Evolutionary conservation across 2,113 vertebrate genomes (phyloP).

Genomic region (Anhinga anhinga): DNA sequence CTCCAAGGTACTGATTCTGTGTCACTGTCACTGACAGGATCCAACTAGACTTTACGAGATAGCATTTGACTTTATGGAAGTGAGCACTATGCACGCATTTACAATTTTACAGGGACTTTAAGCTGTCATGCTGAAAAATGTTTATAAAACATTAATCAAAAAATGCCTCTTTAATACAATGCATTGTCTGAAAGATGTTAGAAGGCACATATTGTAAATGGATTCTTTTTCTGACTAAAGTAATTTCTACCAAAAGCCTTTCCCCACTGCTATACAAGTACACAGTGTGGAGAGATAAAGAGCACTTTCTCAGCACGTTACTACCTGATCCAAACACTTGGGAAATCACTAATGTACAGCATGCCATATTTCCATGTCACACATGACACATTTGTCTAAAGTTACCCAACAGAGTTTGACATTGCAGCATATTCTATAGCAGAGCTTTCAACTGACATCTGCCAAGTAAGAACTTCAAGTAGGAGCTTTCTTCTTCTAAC

Average conservation of each 20-base stretch:
- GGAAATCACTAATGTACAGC: conserved; percentile 92
- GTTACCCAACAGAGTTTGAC: conserved; percentile 92
- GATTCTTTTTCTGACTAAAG: conserved; percentile 94
- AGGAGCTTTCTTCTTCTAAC: conserved; percentile 79
- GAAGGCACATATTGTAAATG: conserved; percentile 96
- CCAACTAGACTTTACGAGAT: conserved; percentile 79
- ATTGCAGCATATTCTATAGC: conserved; percentile 78
- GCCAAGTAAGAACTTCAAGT: conserved; percentile 78
- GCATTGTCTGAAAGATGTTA: conserved; percentile 93
- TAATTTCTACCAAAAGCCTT: conserved; percentile 86
- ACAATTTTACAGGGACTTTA: conserved; percentile 83
- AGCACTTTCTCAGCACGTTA: conserved; percentile 88
- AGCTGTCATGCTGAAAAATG: conserved; percentile 86
- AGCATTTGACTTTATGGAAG: conserved; percentile 88
- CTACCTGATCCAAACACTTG: conserved; percentile 86
- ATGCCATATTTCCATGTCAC: conserved; percentile 87
- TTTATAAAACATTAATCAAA: conserved; percentile 99
- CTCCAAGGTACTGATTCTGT: conserved; percentile 80
- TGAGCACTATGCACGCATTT: conserved; percentile 85
- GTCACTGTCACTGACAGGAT: conserved; percentile 81
- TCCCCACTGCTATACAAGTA: conserved; percentile 83
- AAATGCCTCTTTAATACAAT: conserved; percentile 95
- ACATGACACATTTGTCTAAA: conserved; percentile 88
- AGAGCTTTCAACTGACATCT: conserved; percentile 84
- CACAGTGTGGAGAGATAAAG: conserved; percentile 86